phyloP scores from a whole-genome alignment of 2,888 invertebrate genomes.

The Dolichomitus sp. region DNA sequence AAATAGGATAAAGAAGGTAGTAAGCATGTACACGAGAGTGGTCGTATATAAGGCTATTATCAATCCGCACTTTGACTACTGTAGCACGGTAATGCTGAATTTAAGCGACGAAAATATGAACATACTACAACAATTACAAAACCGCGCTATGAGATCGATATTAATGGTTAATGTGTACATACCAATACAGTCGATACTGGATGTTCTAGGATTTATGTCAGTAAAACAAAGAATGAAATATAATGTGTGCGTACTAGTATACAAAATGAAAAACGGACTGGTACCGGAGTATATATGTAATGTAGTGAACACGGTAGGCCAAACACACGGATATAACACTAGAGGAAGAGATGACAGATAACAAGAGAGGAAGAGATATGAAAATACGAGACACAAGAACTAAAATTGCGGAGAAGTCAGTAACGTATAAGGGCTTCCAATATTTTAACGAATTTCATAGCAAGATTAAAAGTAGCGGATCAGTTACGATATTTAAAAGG shows the following conservation, averaged over 20 bases:
- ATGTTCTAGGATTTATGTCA: neutral
- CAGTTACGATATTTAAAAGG: neutral
- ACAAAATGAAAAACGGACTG: slow-evolving; percentile 7
- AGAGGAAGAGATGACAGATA: neutral
- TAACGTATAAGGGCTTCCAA: neutral
- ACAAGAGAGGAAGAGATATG: too few species aligned
- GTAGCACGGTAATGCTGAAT: slow-evolving; percentile 16
- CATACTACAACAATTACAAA: slow-evolving; percentile 5
- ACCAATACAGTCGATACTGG: slow-evolving; percentile 8
- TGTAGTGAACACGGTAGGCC: neutral
- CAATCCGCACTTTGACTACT: slow-evolving; percentile 11
- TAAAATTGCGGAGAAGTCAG: neutral
- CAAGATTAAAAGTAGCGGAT: neutral
- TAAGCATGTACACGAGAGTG: slow-evolving; percentile 1
- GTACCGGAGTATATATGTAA: slow-evolving; percentile 13
- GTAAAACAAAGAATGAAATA: slow-evolving; percentile 9
- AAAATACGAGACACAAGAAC: neutral
- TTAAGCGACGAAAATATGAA: neutral
- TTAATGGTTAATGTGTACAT: neutral
- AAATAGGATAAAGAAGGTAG: neutral
- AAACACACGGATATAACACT: neutral
- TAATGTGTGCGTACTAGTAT: slow-evolving; percentile 8
- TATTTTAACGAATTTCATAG: neutral
- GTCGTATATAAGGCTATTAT: slow-evolving; percentile 13
- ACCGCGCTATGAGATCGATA: neutral